phyloP scores from a whole-genome alignment of 2,888 invertebrate genomes.

The Pinctada fucata region DNA sequence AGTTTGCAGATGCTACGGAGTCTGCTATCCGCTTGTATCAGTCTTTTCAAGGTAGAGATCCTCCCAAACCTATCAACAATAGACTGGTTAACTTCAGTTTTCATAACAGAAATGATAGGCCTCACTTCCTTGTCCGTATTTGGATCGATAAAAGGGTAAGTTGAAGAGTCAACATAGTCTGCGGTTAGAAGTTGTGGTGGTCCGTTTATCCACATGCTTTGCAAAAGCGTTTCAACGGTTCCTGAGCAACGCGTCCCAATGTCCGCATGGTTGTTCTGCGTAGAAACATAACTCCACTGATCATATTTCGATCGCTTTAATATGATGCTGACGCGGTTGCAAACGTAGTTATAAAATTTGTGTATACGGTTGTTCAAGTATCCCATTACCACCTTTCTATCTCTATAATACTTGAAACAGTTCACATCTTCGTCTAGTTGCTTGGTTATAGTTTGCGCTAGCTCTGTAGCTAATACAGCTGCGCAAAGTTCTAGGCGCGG shows the following conservation, averaged over 20 bases:
- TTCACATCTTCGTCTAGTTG: neutral
- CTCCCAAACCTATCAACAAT: constrained; percentile 14
- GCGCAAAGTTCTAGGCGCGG: constrained; percentile 5
- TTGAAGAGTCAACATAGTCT: too few species aligned
- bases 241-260: too few species aligned
- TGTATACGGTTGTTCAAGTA: neutral
- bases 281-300: too few species aligned
- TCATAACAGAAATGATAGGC: neutral
- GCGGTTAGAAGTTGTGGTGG: too few species aligned
- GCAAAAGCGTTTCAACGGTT: too few species aligned
- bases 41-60: constrained; percentile 23
- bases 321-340: too few species aligned
- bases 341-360: neutral
- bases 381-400: neutral
- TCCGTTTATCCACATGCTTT: too few species aligned
- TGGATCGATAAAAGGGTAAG: too few species aligned
- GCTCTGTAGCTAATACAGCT: constrained; percentile 6
- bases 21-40: neutral
- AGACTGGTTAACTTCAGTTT: neutral
- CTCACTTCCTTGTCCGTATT: neutral
- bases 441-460: neutral
- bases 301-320: too few species aligned
- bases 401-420: neutral
- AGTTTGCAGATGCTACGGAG: neutral
- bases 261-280: too few species aligned